phyloP scores from a whole-genome alignment of 2,113 vertebrate genomes.

The Austrofundulus limnaeus region DNA sequence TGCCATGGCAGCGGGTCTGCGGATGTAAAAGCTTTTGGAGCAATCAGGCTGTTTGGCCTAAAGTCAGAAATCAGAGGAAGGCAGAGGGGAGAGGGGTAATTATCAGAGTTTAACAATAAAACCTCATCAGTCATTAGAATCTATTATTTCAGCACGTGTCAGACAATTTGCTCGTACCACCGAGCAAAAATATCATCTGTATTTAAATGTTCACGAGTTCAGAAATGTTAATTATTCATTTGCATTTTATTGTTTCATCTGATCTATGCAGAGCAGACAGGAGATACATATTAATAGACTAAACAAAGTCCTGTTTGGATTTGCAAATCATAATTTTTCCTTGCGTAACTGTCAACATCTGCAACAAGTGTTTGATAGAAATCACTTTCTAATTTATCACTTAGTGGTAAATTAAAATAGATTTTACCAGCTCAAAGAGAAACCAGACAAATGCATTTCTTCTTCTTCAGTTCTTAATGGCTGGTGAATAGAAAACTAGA shows the following conservation, averaged over 20 bases:
- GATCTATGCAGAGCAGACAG: background rate
- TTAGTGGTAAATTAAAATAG: too few species aligned
- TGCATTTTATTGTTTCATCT: conserved; percentile 1
- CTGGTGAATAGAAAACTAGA: conserved; percentile 2
- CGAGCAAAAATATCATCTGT: conserved; percentile 9
- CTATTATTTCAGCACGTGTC: conserved; percentile 3
- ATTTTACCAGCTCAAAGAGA: background rate
- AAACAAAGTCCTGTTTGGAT: too few species aligned
- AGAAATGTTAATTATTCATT: conserved; percentile 17
- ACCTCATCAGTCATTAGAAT: conserved; percentile 3
- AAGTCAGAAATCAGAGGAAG: conserved; percentile 32
- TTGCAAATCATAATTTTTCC: background rate
- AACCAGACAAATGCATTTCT: background rate
- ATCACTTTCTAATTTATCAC: background rate
- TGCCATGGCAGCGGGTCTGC: conserved; percentile 53
- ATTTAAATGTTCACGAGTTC: conserved; percentile 27
- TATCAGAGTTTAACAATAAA: conserved; percentile 26
- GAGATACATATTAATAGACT: background rate
- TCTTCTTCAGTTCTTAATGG: background rate
- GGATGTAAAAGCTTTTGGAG: conserved; percentile 33
- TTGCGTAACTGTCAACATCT: background rate
- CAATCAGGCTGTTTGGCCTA: conserved; percentile 34
- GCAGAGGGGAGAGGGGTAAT: conserved; percentile 28
- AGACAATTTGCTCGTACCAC: background rate
- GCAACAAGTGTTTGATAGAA: background rate